These are phyloP conservation scores for Tinea semifulvella DNA, from an alignment of 2,888 invertebrate species.

Conservation along the genomic window DNA sequence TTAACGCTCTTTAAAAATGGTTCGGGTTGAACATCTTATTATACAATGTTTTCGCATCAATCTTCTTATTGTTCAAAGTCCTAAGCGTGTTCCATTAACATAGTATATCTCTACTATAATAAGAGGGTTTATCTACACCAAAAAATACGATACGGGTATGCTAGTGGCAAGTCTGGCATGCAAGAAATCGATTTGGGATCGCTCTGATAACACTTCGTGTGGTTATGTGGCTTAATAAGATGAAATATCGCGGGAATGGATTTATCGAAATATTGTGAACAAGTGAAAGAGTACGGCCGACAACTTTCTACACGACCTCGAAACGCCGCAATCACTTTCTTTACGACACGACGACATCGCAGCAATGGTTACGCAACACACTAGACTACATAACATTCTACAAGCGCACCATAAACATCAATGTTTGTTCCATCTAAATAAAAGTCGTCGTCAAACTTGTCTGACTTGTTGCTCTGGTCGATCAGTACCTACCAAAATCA, in stretches of 20 bases:
- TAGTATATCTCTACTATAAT: too few species aligned
- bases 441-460: constrained; percentile 25
- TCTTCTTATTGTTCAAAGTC: background rate
- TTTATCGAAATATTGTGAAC: constrained; percentile 20
- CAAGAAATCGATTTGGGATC: too few species aligned
- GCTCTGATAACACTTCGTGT: too few species aligned
- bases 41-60: constrained; percentile 40
- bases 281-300: constrained; percentile 26
- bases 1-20: constrained; percentile 41
- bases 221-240: background rate
- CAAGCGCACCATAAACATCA: constrained; percentile 10
- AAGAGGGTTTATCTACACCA: too few species aligned
- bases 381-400: constrained; percentile 33
- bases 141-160: too few species aligned
- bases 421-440: constrained; percentile 25
- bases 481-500: constrained; percentile 18
- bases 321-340: constrained; percentile 65
- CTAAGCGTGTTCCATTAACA: background rate
- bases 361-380: constrained; percentile 60
- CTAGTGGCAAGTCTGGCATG: too few species aligned
- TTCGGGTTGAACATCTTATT: constrained; percentile 54
- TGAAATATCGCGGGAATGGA: background rate
- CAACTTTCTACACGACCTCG: constrained; percentile 66
- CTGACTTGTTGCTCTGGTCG: constrained; percentile 19
- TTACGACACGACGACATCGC: constrained; percentile 55